Evolutionary conservation across 2,797 vertebrate species (phyloP).

Genomic region (Chrosomus eos): DNA sequence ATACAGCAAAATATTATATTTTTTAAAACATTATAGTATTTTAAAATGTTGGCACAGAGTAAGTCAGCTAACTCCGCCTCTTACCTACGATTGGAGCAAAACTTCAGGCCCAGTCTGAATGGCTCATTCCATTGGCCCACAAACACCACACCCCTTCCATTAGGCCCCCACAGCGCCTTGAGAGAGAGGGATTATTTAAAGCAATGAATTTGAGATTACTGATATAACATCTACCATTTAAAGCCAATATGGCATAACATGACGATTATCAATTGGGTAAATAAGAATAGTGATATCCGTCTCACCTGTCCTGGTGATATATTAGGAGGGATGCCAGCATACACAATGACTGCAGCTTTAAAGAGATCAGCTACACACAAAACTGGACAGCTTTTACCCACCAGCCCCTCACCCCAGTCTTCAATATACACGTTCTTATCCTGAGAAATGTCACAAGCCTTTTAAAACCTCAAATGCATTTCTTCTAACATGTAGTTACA

Average conservation of each 20-base stretch:
- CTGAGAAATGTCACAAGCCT: conserved; percentile 58
- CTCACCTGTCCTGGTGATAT: conserved; percentile 82
- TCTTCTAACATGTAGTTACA: neutral
- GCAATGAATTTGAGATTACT: neutral
- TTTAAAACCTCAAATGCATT: neutral
- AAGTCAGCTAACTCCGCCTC: neutral
- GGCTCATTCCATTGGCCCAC: conserved; percentile 85
- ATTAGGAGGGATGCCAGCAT: conserved; percentile 69
- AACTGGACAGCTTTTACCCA: conserved; percentile 72
- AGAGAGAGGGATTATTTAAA: neutral
- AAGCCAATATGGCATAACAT: neutral
- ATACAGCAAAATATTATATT: neutral
- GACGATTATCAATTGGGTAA: neutral
- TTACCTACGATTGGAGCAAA: conserved; percentile 84
- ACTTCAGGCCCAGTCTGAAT: conserved; percentile 82
- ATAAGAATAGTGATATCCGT: neutral
- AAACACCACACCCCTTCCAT: conserved; percentile 81
- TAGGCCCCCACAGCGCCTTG: conserved; percentile 86
- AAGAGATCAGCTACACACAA: conserved; percentile 74
- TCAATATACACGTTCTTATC: conserved; percentile 76
- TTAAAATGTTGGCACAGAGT: neutral
- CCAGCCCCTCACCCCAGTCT: conserved; percentile 81
- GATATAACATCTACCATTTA: neutral
- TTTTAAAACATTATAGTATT: neutral
- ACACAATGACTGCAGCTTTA: conserved; percentile 58